A percentile compares a stretch with the other conserved stretches of the same genome.
These are phyloP conservation scores for Leptinotarsa juncta DNA, from an alignment of 2,888 invertebrate genomes.

Conservation along the genomic window DNA sequence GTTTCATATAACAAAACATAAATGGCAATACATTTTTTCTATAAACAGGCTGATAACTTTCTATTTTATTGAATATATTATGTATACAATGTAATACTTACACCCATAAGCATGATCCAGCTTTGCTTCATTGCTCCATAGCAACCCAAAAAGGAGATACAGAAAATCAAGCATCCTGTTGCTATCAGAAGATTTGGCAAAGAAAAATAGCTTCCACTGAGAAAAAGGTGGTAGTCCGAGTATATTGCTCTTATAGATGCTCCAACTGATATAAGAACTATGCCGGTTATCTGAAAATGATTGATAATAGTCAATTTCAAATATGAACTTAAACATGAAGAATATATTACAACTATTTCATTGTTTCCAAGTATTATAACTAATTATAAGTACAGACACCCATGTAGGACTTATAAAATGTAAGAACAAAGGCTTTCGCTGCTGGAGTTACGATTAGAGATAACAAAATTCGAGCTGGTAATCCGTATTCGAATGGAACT, in stretches of 20 bases:
- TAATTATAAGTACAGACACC: no score
- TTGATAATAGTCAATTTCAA: background rate
- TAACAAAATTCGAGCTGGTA: no score
- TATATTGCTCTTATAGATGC: slow-evolving; percentile 80
- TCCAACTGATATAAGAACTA: slow-evolving; percentile 86
- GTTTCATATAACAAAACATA: no score
- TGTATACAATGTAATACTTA: slow-evolving; percentile 66
- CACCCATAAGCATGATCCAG: slow-evolving; percentile 92
- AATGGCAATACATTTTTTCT: no score
- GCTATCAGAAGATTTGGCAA: slow-evolving; percentile 88
- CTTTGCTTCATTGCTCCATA: slow-evolving; percentile 96
- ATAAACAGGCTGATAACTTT: no score
- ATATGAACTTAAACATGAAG: background rate
- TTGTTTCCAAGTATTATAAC: no score
- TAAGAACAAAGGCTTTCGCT: no score
- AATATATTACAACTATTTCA: no score
- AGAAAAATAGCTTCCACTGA: slow-evolving; percentile 84
- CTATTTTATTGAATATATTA: no score
- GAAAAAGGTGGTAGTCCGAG: slow-evolving; percentile 81
- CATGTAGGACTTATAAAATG: no score
- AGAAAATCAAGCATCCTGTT: slow-evolving; percentile 88
- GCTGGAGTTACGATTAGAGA: no score
- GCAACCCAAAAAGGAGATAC: slow-evolving; percentile 95
- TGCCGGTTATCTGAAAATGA: slow-evolving; percentile 84
- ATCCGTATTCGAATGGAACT: no score